These are phyloP conservation scores for Phaenicophaeus curvirostris DNA, from an alignment of 2,797 vertebrate species.

Conservation along the genomic window DNA sequence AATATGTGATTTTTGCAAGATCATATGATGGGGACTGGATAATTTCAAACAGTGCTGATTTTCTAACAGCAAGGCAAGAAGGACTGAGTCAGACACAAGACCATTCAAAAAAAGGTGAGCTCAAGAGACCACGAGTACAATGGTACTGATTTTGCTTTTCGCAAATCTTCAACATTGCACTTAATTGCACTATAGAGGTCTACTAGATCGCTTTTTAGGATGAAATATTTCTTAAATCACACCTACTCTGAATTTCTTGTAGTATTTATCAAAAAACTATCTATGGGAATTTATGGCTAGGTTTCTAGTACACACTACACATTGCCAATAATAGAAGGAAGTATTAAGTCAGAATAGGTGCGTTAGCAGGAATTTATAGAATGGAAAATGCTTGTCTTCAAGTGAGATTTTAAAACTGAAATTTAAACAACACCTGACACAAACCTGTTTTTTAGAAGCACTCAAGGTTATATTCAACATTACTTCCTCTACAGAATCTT, in stretches of 20 bases:
- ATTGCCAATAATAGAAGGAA: not conserved
- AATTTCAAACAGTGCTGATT: not conserved
- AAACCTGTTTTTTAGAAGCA: not conserved
- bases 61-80: not conserved
- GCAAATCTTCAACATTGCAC: not conserved
- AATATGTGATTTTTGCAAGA: not conserved
- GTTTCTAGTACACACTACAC: fast-evolving
- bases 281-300: not conserved
- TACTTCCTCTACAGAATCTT: not conserved
- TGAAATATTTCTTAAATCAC: not conserved
- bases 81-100: not conserved
- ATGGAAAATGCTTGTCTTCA: not conserved
- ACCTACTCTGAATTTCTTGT: not conserved
- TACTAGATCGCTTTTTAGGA: not conserved
- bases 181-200: not conserved
- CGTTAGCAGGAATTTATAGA: not conserved
- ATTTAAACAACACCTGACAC: not conserved
- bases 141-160: not conserved
- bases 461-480: not conserved
- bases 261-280: not conserved
- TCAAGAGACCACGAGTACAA: not conserved
- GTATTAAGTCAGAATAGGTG: not conserved
- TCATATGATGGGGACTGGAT: not conserved
- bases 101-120: not conserved
- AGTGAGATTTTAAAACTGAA: not conserved